A percentile compares a stretch with the other conserved stretches of the same genome.
Evolutionary conservation across 2,113 vertebrate genomes (phyloP).

Genomic region (Neogobius melanostomus): DNA sequence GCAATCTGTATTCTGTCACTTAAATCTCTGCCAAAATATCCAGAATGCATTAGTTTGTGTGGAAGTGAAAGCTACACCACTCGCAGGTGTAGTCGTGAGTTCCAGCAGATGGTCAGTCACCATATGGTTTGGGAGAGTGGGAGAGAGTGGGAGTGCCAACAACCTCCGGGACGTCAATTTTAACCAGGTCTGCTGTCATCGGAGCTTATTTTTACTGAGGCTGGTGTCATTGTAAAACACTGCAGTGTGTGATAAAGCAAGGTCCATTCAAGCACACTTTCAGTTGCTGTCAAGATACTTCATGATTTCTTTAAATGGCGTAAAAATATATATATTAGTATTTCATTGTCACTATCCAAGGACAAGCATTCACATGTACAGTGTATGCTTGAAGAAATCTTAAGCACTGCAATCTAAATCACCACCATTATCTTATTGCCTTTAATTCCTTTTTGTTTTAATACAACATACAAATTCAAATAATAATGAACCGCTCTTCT

Average conservation of each 20-base stretch:
- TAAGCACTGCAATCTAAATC: too few species aligned
- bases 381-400: background rate
- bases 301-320: background rate
- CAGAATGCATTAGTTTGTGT: slow-evolving; percentile 32
- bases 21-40: background rate
- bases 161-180: slow-evolving; percentile 36
- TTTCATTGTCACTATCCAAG: background rate
- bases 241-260: slow-evolving; percentile 6
- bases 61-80: slow-evolving; percentile 32
- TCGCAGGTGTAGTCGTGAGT: slow-evolving; percentile 36
- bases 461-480: too few species aligned
- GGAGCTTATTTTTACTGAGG: slow-evolving; percentile 40
- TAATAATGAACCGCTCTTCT: too few species aligned
- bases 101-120: slow-evolving; percentile 49
- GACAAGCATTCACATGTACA: slow-evolving; percentile 33
- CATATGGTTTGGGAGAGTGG: slow-evolving; percentile 52
- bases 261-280: slow-evolving; percentile 28
- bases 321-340: background rate
- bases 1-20: background rate
- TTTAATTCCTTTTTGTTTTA: too few species aligned
- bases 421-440: too few species aligned
- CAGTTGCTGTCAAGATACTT: slow-evolving; percentile 18
- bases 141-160: slow-evolving; percentile 42
- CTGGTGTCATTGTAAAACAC: slow-evolving; percentile 18
- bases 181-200: slow-evolving; percentile 41